Percentiles rank a stretch among this genome's conserved stretches.
These are phyloP conservation scores for Furcifer pardalis DNA, from an alignment of 2,797 vertebrate species.

Conservation along the genomic window DNA sequence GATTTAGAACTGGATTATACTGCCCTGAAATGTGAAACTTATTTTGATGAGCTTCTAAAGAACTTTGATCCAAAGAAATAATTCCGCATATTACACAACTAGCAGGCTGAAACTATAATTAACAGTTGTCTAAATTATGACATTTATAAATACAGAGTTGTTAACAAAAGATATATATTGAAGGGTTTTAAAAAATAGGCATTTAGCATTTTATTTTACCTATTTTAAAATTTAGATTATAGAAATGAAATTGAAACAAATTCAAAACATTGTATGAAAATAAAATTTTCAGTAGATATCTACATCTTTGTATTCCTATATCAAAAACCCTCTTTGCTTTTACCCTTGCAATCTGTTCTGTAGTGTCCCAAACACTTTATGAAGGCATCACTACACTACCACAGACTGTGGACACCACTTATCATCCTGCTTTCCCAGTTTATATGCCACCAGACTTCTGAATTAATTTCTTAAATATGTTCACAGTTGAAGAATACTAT, in stretches of 20 bases:
- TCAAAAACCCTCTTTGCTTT: neutral
- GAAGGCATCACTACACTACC: neutral
- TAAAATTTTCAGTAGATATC: neutral
- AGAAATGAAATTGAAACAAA: neutral
- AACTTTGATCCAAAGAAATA: conserved; percentile 9
- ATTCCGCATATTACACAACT: neutral
- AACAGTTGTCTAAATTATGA: neutral
- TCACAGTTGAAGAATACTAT: neutral
- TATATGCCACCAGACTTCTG: neutral
- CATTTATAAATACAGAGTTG: neutral
- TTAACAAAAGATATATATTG: no score
- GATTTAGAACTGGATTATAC: conserved; percentile 12
- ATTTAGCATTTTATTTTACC: neutral
- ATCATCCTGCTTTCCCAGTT: no score
- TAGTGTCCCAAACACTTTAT: neutral
- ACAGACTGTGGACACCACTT: no score
- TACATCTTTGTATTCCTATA: neutral
- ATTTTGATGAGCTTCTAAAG: conserved; percentile 33
- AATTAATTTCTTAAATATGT: conserved; percentile 30
- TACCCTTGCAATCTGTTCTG: neutral
- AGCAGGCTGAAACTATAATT: neutral
- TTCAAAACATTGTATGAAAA: neutral
- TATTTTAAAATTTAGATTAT: neutral
- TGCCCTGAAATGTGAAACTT: conserved; percentile 22
- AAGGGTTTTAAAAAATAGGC: neutral